phyloP scores from a whole-genome alignment of 2,888 invertebrate species.

The Perithous albicinctus region DNA sequence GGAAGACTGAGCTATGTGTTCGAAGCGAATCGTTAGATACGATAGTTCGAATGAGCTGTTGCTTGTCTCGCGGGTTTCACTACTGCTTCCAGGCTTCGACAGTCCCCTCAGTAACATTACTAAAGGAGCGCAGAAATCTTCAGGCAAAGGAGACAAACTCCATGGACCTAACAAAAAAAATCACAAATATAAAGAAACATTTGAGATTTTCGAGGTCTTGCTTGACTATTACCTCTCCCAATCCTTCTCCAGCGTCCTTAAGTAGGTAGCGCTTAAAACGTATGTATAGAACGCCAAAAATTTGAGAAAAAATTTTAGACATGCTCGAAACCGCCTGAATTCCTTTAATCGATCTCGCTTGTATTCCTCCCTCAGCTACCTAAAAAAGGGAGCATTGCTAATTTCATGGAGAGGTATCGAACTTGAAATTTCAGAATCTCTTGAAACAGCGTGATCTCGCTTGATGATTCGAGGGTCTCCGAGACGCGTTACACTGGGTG shows the following conservation, averaged over 20 bases:
- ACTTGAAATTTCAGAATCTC: no score
- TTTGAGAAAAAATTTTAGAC: neutral
- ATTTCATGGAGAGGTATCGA: no score
- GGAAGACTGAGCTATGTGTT: conserved; percentile 13
- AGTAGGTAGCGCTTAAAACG: no score
- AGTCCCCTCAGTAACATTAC: neutral
- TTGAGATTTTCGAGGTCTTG: no score
- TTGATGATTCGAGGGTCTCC: conserved; percentile 26
- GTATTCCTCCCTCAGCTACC: no score
- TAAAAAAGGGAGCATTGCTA: no score
- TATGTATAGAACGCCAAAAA: no score
- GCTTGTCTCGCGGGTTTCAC: neutral
- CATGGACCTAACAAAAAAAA: neutral
- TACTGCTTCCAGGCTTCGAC: neutral
- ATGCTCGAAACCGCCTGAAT: no score
- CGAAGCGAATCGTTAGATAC: conserved; percentile 36
- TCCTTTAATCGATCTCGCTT: no score
- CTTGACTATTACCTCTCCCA: no score
- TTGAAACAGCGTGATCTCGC: neutral
- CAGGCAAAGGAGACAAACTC: neutral
- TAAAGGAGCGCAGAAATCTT: conserved; percentile 1
- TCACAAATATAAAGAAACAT: neutral
- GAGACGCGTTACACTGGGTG: conserved; percentile 9
- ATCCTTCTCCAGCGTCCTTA: no score
- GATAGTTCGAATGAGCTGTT: neutral